phyloP scores from a whole-genome alignment of 1,140 invertebrate species.

The Drosophila gunungcola region DNA sequence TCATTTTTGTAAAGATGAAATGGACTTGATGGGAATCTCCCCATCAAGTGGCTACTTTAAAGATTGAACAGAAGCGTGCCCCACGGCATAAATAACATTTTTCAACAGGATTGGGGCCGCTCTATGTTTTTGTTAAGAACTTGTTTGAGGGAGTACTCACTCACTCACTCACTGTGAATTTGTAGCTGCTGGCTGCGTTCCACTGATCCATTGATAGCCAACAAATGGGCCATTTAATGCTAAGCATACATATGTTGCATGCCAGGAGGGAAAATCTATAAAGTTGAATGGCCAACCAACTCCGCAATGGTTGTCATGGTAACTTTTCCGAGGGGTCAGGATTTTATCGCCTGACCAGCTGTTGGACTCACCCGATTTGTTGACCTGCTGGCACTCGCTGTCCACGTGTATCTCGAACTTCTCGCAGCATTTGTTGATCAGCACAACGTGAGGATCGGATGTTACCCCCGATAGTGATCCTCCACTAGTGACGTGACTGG shows the following conservation, averaged over 20 bases:
- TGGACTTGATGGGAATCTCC: slow-evolving; percentile 5
- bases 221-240: slow-evolving; percentile 60
- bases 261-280: slow-evolving; percentile 71
- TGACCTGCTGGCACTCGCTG: slow-evolving; percentile 87
- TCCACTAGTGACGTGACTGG: slow-evolving; percentile 51
- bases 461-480: slow-evolving; percentile 8
- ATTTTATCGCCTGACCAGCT: slow-evolving; percentile 22
- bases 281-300: slow-evolving; percentile 75
- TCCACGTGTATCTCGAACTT: slow-evolving; percentile 89
- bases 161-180: too few species aligned
- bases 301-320: slow-evolving; percentile 25
- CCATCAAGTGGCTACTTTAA: slow-evolving; percentile 17
- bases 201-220: slow-evolving; percentile 53
- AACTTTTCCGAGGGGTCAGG: slow-evolving; percentile 13
- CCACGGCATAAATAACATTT: slow-evolving; percentile 46
- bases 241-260: slow-evolving; percentile 50
- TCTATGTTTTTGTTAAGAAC: slow-evolving; percentile 44
- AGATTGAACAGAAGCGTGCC: slow-evolving; percentile 4
- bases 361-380: slow-evolving; percentile 85
- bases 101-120: slow-evolving; percentile 13
- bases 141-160: slow-evolving; percentile 17
- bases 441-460: slow-evolving; percentile 48
- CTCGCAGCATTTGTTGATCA: slow-evolving; percentile 92
- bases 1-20: neutral
- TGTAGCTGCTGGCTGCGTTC: slow-evolving; percentile 22